Percentiles rank a stretch among this genome's conserved stretches.
Evolutionary conservation across 2,888 invertebrate species (phyloP).

Genomic region (Lamellibrachia columna): DNA sequence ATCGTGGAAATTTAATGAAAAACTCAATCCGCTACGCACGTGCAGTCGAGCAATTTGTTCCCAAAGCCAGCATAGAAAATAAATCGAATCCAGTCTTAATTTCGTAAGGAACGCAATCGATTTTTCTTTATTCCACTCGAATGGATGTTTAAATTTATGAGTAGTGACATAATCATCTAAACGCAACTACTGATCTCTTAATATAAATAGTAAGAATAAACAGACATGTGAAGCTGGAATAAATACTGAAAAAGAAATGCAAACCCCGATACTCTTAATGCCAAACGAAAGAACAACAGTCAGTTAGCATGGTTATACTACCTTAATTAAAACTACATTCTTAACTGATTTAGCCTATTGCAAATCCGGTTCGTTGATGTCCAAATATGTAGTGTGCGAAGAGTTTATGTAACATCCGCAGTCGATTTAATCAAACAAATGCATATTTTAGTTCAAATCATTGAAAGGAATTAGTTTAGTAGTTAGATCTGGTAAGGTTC

Average conservation of each 20-base stretch:
- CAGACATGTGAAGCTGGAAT: background rate
- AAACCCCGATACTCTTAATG: background rate
- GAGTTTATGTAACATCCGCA: no score
- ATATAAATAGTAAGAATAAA: background rate
- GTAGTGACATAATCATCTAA: background rate
- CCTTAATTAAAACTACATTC: background rate
- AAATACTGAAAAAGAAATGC: background rate
- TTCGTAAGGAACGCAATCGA: background rate
- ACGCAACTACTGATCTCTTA: background rate
- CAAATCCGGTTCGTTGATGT: no score
- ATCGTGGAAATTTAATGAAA: background rate
- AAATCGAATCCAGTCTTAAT: background rate
- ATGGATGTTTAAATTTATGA: background rate
- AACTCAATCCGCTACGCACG: background rate
- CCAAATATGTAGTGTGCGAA: no score
- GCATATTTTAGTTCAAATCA: no score
- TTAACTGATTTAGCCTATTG: no score
- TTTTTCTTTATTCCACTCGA: conserved; percentile 1
- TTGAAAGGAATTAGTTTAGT: no score
- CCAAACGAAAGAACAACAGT: no score
- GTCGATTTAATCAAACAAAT: no score
- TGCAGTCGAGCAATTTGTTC: background rate
- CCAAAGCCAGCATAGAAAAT: background rate
- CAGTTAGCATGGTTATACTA: background rate
- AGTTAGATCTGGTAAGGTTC: no score